These are phyloP conservation scores for Siniperca chuatsi DNA, from an alignment of 2,113 vertebrate species.

Conservation along the genomic window DNA sequence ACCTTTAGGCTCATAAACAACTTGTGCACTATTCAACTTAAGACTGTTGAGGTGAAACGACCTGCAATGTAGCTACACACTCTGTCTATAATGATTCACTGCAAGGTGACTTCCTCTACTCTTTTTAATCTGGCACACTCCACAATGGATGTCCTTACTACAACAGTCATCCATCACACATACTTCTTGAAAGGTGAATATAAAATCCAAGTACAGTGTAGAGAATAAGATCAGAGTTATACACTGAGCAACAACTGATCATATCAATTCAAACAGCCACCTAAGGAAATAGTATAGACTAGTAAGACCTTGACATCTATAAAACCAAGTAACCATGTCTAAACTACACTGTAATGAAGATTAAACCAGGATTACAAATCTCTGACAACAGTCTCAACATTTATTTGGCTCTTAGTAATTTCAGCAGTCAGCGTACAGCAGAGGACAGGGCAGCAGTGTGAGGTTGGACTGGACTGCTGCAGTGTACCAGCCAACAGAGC, in stretches of 20 bases:
- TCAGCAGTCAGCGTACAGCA: neutral
- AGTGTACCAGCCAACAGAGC: neutral
- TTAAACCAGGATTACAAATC: constrained; percentile 12
- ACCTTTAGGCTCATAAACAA: constrained; percentile 17
- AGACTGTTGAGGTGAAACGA: constrained; percentile 42
- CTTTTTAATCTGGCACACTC: constrained; percentile 26
- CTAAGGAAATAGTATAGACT: neutral
- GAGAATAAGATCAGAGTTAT: neutral
- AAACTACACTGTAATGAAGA: neutral
- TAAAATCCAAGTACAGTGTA: neutral
- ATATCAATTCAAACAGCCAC: neutral
- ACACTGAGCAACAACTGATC: neutral
- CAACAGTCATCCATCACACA: constrained; percentile 31
- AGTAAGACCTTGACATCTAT: neutral
- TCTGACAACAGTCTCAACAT: neutral
- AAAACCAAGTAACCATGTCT: neutral
- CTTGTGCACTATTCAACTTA: neutral
- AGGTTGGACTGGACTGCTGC: constrained; percentile 13
- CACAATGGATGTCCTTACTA: constrained; percentile 16
- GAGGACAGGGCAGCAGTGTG: constrained; percentile 17
- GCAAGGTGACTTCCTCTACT: constrained; percentile 55
- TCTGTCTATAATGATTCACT: constrained; percentile 36
- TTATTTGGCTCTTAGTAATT: neutral
- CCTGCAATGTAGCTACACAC: constrained; percentile 32
- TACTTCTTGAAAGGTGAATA: constrained; percentile 12